Percentiles rank a stretch among this genome's conserved stretches.
These are phyloP conservation scores for Lycia hirtaria DNA, from an alignment of 2,888 invertebrate genomes.

Conservation along the genomic window DNA sequence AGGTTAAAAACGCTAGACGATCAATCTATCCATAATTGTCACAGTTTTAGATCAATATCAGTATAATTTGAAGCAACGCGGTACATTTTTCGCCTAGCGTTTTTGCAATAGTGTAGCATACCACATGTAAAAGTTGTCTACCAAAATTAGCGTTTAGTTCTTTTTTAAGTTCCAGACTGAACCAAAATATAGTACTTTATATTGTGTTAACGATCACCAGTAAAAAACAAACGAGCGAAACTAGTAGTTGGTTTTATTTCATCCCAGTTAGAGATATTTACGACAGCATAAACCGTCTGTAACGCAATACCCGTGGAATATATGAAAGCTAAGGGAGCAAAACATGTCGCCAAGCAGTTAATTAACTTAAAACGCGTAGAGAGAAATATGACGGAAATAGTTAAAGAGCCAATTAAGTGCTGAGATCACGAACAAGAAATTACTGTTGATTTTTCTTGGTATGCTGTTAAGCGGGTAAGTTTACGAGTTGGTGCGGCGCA, in stretches of 20 bases:
- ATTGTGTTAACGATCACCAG: conserved; percentile 77
- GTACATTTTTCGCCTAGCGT: conserved; percentile 14
- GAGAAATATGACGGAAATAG: conserved; percentile 61
- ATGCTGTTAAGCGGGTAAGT: conserved; percentile 33
- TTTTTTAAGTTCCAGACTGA: conserved; percentile 83
- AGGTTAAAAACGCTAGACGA: conserved; percentile 31
- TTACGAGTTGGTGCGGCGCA: conserved; percentile 49
- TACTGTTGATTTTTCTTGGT: conserved; percentile 45
- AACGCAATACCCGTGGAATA: conserved; percentile 41
- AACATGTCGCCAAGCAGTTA: conserved; percentile 51
- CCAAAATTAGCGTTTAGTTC: conserved; percentile 81
- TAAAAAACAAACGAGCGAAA: conserved; percentile 71
- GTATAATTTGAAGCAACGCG: neutral
- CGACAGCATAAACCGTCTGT: conserved; percentile 30
- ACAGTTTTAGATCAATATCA: conserved; percentile 8
- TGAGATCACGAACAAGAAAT: conserved; percentile 52
- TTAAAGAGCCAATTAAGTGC: conserved; percentile 60
- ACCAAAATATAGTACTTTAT: conserved; percentile 82
- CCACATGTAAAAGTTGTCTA: conserved; percentile 63
- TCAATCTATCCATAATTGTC: conserved; percentile 30
- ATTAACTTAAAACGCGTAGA: conserved; percentile 60
- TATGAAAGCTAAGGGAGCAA: conserved; percentile 49
- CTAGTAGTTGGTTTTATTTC: conserved; percentile 46
- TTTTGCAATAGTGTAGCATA: conserved; percentile 46
- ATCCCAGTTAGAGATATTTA: conserved; percentile 37